Conservation (phyloP, 2,113 vertebrate genomes). For the Bothrops jararaca region DNA sequence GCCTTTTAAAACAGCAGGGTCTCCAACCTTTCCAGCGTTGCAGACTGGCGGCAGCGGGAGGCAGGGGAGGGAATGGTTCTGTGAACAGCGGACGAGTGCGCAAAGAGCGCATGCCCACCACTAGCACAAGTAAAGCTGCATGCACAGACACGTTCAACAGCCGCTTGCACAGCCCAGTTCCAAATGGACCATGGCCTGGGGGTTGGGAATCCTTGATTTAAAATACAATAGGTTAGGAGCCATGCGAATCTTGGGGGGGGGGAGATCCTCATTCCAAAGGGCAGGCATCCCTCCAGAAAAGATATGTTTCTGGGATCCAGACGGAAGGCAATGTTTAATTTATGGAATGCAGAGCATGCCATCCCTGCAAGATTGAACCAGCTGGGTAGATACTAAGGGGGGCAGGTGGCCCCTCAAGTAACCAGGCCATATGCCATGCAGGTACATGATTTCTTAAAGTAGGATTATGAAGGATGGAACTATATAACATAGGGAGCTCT, state of each 20-base stretch:
- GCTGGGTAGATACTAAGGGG: not conserved
- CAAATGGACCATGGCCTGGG: no score
- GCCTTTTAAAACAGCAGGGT: not conserved
- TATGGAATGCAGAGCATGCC: not conserved
- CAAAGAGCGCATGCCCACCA: fast-evolving
- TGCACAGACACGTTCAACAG: no score
- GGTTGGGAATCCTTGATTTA: no score
- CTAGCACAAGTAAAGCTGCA: no score
- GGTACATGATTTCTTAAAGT: not conserved
- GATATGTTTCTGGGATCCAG: not conserved
- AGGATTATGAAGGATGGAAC: not conserved
- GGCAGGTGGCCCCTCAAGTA: not conserved
- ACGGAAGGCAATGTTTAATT: not conserved
- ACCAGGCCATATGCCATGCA: not conserved
- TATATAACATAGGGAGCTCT: not conserved
- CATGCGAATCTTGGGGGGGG: no score
- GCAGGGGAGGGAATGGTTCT: not conserved
- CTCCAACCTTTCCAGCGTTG: no score
- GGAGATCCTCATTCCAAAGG: no score
- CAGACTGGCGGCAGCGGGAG: no score
- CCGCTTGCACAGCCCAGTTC: no score
- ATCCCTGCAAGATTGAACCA: not conserved
- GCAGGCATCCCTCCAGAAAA: not conserved
- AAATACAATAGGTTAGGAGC: no score
- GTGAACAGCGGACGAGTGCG: fast-evolving